These are phyloP conservation scores for Asbolus verrucosus DNA, from an alignment of 1,140 invertebrate genomes.

Conservation along the genomic window DNA sequence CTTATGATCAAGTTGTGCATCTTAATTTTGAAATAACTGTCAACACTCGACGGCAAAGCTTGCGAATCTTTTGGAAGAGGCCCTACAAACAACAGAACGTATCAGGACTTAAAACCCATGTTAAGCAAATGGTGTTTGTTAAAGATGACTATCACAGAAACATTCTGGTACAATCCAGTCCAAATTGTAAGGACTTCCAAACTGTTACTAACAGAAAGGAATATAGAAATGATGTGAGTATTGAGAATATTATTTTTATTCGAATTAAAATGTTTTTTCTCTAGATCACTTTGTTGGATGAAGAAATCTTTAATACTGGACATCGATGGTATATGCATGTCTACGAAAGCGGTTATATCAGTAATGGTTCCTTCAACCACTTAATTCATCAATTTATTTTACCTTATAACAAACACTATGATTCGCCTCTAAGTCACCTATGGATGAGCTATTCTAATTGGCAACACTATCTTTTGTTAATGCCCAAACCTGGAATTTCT, in stretches of 20 bases:
- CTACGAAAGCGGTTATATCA: conserved; percentile 54
- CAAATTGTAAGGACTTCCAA: conserved; percentile 57
- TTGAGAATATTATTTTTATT: conserved; percentile 13
- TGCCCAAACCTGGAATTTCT: conserved; percentile 39
- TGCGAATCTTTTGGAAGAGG: conserved; percentile 61
- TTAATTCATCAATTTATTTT: not conserved
- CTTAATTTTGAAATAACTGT: conserved; percentile 58
- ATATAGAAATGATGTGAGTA: conserved; percentile 58
- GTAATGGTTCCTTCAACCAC: conserved; percentile 9
- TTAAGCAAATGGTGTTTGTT: conserved; percentile 60
- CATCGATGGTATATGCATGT: conserved; percentile 54
- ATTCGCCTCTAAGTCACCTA: conserved; percentile 25
- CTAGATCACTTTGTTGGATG: conserved; percentile 53
- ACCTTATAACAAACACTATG: conserved; percentile 10
- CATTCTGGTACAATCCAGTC: conserved; percentile 59
- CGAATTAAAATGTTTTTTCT: conserved; percentile 17
- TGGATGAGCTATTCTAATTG: conserved; percentile 1
- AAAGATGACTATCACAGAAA: conserved; percentile 58
- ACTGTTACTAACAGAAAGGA: conserved; percentile 58
- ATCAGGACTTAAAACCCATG: conserved; percentile 55
- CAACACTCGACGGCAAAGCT: conserved; percentile 54
- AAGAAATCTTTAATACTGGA: conserved; percentile 60
- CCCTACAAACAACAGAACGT: conserved; percentile 57
- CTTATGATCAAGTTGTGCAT: conserved; percentile 59
- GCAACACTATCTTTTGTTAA: conserved; percentile 13